phyloP scores from a whole-genome alignment of 2,888 invertebrate species.

The Drepanosiphum platanoidis region DNA sequence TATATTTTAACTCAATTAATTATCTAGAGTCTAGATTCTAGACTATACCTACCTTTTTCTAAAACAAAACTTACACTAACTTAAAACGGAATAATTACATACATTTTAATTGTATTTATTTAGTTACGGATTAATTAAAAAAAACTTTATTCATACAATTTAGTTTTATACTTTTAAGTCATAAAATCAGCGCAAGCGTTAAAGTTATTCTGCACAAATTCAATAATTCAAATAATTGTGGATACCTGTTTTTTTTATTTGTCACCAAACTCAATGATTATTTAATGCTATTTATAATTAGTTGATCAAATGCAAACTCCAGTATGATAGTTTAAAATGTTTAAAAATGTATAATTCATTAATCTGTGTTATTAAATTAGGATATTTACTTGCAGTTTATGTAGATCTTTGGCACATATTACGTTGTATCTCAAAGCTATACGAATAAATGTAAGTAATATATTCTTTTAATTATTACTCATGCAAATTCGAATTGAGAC shows the following conservation, averaged over 20 bases:
- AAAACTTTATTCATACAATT: background rate
- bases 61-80: background rate
- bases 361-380: background rate
- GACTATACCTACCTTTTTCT: too few species aligned
- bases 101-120: background rate
- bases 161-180: background rate
- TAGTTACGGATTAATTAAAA: background rate
- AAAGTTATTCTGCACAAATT: background rate
- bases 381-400: background rate
- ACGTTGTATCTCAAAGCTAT: background rate
- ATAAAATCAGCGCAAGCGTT: background rate
- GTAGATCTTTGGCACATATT: background rate
- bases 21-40: too few species aligned
- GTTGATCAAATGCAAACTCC: background rate
- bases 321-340: background rate
- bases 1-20: too few species aligned
- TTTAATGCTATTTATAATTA: background rate
- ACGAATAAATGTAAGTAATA: background rate
- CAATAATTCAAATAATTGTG: background rate
- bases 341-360: background rate
- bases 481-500: background rate
- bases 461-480: background rate
- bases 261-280: background rate
- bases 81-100: background rate
- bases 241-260: background rate